Evolutionary conservation across 2,797 vertebrate genomes (phyloP), one percentile per base, ranked within the genome.

Genomic region (Nasua narica): DNA sequence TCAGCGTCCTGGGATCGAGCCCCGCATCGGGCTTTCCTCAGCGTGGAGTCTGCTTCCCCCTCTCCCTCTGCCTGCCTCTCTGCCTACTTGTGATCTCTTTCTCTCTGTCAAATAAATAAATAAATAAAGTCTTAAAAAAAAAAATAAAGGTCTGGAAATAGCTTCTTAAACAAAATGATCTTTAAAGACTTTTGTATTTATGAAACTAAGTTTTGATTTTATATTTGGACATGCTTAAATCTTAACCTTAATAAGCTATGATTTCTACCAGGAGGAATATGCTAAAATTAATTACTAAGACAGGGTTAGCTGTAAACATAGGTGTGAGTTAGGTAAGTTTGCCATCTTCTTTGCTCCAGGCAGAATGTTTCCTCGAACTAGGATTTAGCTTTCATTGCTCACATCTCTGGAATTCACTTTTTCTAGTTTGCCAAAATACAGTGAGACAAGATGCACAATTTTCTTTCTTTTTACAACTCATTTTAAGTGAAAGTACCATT

Each of bases 131-230:
- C 40, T 40, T 40, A 40, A 40, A 40, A 40, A 40, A 40, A 40
- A 4, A 40, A 40, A 40, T 87, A 88, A 85, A 94, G 83, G 77
- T 84, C 29, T 94, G 43, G 9, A 76, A 95, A 87, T 69, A 94
- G 10, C 46, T 70, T 85, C 19, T 83, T 96, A 79, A 95, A 43
- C 32, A 78, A 77, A 79, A 60, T 84, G 40, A 92, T 74, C 40
- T 93, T 90, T 79, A 67, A 88, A 94, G 8, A 2, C 2, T 79
- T 94, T 96, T 72, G 6, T 81, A n/a, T 29, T 87, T 91, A 29
- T 50, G 79, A 90, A 69, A 72, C 35, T 46, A 84, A 76, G 35
- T 86, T 97, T 95, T 91, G 13, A 72, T 65, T 94, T 96, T 94
- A 40, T 74, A 78, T 95, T 87, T 96, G 16, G 23, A 23, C 32